These are phyloP conservation scores for Philonicus albiceps DNA, from an alignment of 2,888 invertebrate species.

Conservation along the genomic window DNA sequence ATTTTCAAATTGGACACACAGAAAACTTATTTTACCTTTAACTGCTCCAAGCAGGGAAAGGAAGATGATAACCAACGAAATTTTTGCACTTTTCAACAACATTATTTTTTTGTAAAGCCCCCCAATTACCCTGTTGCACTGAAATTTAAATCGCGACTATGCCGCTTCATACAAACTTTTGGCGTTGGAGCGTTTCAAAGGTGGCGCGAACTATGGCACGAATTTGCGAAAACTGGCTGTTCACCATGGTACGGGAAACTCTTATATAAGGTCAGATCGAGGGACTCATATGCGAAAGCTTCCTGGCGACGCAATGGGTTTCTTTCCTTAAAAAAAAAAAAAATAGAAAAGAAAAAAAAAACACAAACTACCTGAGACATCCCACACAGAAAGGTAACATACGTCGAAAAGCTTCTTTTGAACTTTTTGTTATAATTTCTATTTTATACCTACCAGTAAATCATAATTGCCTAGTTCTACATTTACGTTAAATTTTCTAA, in stretches of 20 bases:
- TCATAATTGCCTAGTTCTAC: not conserved
- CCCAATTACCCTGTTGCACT: not conserved
- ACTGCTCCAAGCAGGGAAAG: not conserved
- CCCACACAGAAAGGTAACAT: not conserved
- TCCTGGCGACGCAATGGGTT: not conserved
- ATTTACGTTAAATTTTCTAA: not conserved
- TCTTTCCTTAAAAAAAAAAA: not conserved
- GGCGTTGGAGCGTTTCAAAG: not conserved
- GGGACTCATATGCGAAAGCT: slow-evolving; percentile 7
- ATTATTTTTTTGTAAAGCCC: no score
- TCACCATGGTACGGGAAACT: not conserved
- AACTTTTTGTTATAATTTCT: not conserved
- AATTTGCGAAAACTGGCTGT: slow-evolving; percentile 11
- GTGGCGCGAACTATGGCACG: slow-evolving; percentile 10
- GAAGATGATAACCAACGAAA: not conserved
- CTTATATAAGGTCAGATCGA: slow-evolving; percentile 3
- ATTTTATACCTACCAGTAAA: not conserved
- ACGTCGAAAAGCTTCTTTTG: not conserved
- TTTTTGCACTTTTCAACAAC: slow-evolving; percentile 8
- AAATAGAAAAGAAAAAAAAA: not conserved
- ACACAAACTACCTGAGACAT: not conserved
- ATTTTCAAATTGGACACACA: not conserved
- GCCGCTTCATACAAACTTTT: not conserved
- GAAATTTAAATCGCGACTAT: not conserved
- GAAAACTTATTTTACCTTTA: not conserved